Base-by-base conservation (phyloP, 1,140 invertebrate species). In the Brachionus calyciflorus region DNA sequence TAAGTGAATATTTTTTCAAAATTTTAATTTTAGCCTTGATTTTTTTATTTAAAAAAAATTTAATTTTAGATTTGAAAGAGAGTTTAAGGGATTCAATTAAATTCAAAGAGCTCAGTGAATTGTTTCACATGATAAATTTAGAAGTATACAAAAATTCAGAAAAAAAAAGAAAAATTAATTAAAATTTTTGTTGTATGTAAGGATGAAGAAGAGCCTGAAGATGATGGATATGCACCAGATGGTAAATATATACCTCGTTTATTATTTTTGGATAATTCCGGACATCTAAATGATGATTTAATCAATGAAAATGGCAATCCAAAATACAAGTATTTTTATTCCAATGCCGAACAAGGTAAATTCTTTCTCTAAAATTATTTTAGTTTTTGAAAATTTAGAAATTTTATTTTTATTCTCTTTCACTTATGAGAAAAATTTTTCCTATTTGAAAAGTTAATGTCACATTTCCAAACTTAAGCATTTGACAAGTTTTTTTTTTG, bases 111-210 rank as follows among this genome's bases (percentile, higher is more conserved):
- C 78, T 88, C 40, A 89, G 88, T 80, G 82, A 85, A 79, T 81
- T 87, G 28, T 89, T 89, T 81, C 83, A 88, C 0, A 88, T 89
- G 87, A 86, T 89, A 3, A 89, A 88, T 80, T 79, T 86, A 63
- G 69, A 73, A 51, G 65, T 70, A 70, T 46, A 19, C 21, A 26
- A 24, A 17, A 30, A 48, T 26, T 46, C 5, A 30, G 9, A 26
- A 46, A 30, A 21, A 30, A 7, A 69, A 2, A 12, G 6, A 19
- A 24, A 69, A 14, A 14, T 69, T 44, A 55, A 14, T 28, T 60
- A 17, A 37, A 21, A 53, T 14, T 37, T 37, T 37, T 60, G 30
- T 1, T 26, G 2, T 17, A n/a, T n/a, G n/a, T n/a, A n/a, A 68
- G 77, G 77, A 78, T 48, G 77, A 78, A 12, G 77, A 78, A 30